Evolutionary conservation across 2,888 invertebrate species (phyloP).

Genomic region (Elmis aenea): DNA sequence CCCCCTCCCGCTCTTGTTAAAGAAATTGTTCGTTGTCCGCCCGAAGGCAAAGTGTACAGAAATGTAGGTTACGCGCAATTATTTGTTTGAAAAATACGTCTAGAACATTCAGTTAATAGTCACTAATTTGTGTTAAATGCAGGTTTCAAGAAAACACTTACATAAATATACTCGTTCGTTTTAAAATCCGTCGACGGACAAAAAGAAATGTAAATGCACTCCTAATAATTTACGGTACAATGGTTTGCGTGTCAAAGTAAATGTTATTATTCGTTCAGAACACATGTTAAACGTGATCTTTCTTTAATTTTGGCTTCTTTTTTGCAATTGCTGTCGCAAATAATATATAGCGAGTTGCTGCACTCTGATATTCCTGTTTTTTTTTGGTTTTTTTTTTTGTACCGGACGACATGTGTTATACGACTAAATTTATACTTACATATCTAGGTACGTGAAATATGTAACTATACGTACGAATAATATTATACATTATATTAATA

Average conservation of each 20-base stretch:
- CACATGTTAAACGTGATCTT: slow-evolving; percentile 8
- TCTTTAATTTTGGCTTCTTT: slow-evolving; percentile 6
- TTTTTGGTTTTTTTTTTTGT: too few species aligned
- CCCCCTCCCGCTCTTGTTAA: too few species aligned
- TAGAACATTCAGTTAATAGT: too few species aligned
- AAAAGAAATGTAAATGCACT: slow-evolving; percentile 5
- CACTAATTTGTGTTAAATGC: slow-evolving; percentile 1
- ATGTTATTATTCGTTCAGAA: slow-evolving; percentile 3
- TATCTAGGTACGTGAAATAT: too few species aligned
- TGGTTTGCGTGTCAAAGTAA: slow-evolving; percentile 6
- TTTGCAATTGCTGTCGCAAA: slow-evolving; percentile 7
- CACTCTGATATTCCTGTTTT: slow-evolving; percentile 4
- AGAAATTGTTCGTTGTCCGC: slow-evolving; percentile 1
- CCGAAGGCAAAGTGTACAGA: too few species aligned
- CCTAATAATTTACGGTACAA: slow-evolving; percentile 6
- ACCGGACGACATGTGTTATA: slow-evolving; percentile 6
- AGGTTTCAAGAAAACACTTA: slow-evolving; percentile 5
- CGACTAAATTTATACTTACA: too few species aligned
- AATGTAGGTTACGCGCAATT: too few species aligned
- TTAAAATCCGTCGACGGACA: slow-evolving; percentile 4
- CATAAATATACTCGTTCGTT: slow-evolving; percentile 6
- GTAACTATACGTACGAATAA: too few species aligned
- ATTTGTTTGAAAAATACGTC: too few species aligned
- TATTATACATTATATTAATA: too few species aligned
- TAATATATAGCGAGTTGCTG: slow-evolving; percentile 4